Conservation (phyloP, 2,113 vertebrate genomes). For the Delphinapterus leucas region DNA sequence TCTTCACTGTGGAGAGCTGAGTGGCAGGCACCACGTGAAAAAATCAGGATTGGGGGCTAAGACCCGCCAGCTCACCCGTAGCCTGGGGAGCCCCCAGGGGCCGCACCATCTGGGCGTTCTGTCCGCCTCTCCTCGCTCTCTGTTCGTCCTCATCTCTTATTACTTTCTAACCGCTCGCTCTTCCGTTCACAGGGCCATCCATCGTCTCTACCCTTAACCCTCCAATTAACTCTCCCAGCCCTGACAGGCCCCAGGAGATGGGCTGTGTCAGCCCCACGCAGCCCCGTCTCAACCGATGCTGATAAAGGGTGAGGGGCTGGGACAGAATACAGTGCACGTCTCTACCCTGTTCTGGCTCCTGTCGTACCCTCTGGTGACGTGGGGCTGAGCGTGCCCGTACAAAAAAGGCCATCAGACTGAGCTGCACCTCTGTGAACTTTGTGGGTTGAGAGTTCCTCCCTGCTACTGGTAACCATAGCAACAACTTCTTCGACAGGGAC, state of each 20-base stretch:
- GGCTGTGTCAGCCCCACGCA: fast-evolving
- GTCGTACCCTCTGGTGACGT: not conserved
- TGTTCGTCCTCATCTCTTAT: not conserved
- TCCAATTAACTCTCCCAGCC: conserved; percentile 21
- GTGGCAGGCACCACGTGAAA: fast-evolving
- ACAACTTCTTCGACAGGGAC: not conserved
- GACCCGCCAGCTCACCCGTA: fast-evolving
- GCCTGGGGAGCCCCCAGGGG: not conserved
- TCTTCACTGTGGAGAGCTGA: not conserved
- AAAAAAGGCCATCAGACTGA: not conserved
- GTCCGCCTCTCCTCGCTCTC: not conserved
- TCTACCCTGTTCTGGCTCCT: not conserved
- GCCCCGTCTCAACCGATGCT: not conserved
- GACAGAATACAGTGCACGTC: fast-evolving
- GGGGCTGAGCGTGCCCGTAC: not conserved
- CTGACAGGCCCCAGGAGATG: not conserved
- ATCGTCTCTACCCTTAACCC: not conserved
- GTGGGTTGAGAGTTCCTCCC: not conserved
- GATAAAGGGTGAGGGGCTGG: fast-evolving
- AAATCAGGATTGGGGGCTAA: fast-evolving
- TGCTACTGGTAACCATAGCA: not conserved
- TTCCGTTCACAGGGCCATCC: not conserved
- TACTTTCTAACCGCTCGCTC: not conserved
- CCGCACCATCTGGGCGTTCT: not conserved
- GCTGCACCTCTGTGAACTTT: not conserved